A percentile compares a stretch with the other conserved stretches of the same genome.
Evolutionary conservation across 2,113 vertebrate genomes (phyloP).

Genomic region (Clarias gariepinus): DNA sequence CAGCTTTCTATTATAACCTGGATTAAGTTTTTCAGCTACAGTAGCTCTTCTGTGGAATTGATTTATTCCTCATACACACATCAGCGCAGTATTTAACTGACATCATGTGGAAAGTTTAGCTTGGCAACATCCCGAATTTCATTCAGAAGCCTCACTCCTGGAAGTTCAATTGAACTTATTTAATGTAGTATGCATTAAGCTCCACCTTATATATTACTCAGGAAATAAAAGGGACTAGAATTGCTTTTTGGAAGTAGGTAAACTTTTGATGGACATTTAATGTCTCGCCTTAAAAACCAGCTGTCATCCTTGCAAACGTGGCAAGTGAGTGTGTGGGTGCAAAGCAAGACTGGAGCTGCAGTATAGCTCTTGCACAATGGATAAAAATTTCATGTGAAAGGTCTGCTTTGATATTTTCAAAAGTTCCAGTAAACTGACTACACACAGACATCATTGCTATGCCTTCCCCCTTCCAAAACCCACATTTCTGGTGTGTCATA

Average conservation of each 20-base stretch:
- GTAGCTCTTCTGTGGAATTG: too few species aligned
- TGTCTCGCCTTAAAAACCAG: neutral
- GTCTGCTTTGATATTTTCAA: constrained; percentile 4
- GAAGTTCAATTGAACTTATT: neutral
- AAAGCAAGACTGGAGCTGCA: neutral
- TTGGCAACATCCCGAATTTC: neutral
- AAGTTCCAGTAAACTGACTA: constrained; percentile 3
- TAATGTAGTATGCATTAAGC: neutral
- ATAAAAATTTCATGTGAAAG: neutral
- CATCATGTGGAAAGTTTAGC: too few species aligned
- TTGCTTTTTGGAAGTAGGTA: neutral
- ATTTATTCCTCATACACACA: too few species aligned
- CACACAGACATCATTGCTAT: neutral
- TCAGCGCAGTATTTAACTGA: too few species aligned
- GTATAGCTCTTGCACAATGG: constrained; percentile 3
- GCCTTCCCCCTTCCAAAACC: neutral
- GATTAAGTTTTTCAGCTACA: too few species aligned
- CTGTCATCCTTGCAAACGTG: neutral
- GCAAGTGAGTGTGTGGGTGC: neutral
- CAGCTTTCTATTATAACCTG: too few species aligned
- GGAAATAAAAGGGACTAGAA: too few species aligned
- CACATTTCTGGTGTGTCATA: constrained; percentile 6
- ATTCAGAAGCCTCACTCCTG: neutral
- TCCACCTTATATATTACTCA: too few species aligned
- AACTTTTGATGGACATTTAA: neutral